Conservation (phyloP, 1,140 invertebrate genomes). For the Gryllus bimaculatus region DNA sequence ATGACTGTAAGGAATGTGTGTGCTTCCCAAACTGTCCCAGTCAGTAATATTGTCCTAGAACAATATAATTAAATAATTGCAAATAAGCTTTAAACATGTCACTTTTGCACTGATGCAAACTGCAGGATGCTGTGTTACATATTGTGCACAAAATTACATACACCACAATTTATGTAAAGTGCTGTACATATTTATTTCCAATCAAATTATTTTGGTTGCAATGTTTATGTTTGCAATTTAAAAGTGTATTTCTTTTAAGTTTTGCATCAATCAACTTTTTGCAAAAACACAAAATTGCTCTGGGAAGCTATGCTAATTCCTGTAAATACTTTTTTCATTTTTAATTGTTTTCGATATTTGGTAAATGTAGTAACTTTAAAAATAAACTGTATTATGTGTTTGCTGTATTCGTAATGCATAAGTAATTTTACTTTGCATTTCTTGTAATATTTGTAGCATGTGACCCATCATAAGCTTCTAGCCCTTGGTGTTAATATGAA, state of each 20-base stretch:
- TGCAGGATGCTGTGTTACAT: background rate
- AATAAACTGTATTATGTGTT: background rate
- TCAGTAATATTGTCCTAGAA: background rate
- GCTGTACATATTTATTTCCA: background rate
- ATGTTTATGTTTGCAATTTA: background rate
- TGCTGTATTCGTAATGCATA: background rate
- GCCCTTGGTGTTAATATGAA: background rate
- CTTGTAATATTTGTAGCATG: slow-evolving; percentile 16
- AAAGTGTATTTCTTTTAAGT: background rate
- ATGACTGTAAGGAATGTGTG: slow-evolving; percentile 14
- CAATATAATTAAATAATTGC: background rate
- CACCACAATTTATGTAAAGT: background rate
- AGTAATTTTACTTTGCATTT: slow-evolving; percentile 4
- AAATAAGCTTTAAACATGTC: background rate
- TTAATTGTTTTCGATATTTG: background rate
- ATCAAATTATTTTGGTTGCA: background rate
- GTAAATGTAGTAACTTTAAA: background rate
- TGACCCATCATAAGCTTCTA: background rate
- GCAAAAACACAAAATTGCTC: background rate
- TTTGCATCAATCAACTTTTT: background rate
- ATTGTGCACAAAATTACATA: background rate
- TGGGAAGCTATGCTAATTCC: background rate
- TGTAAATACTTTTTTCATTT: background rate
- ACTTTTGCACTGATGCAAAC: slow-evolving; percentile 1
- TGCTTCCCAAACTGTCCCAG: background rate